These are phyloP conservation scores for Tor tambroides DNA, from an alignment of 2,113 vertebrate genomes.

Conservation along the genomic window DNA sequence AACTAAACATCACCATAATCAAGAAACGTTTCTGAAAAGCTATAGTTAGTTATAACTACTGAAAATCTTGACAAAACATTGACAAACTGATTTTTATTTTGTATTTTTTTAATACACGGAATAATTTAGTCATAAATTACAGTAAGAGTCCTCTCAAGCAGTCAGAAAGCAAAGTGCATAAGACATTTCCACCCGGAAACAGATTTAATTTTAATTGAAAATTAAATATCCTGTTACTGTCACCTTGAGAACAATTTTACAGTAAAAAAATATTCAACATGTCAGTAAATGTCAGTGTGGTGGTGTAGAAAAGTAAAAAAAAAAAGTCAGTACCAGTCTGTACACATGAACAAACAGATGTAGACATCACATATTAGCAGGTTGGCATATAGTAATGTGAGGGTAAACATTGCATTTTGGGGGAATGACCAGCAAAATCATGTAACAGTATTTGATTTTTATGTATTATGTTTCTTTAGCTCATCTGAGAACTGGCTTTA, in stretches of 20 bases:
- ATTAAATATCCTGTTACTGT: background rate
- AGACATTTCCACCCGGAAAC: constrained; percentile 20
- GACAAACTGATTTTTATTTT: background rate
- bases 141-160: background rate
- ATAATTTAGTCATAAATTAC: constrained; percentile 32
- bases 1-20: no score
- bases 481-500: constrained; percentile 25
- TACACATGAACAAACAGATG: background rate
- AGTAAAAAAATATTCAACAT: background rate
- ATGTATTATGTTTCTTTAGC: background rate
- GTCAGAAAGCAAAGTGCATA: constrained; percentile 31
- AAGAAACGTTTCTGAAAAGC: no score
- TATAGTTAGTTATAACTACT: no score
- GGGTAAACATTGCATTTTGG: background rate
- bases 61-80: background rate
- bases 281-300: background rate
- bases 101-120: background rate
- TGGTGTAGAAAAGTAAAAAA: background rate
- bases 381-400: background rate
- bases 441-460: background rate
- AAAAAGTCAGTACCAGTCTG: background rate
- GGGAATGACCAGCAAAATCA: background rate
- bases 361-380: no score
- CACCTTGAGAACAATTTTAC: constrained; percentile 19
- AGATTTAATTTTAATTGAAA: background rate